Percentiles rank a stretch among this genome's conserved stretches.
These are phyloP conservation scores for Alloplasta piceator DNA, from an alignment of 2,888 invertebrate species.

Conservation along the genomic window DNA sequence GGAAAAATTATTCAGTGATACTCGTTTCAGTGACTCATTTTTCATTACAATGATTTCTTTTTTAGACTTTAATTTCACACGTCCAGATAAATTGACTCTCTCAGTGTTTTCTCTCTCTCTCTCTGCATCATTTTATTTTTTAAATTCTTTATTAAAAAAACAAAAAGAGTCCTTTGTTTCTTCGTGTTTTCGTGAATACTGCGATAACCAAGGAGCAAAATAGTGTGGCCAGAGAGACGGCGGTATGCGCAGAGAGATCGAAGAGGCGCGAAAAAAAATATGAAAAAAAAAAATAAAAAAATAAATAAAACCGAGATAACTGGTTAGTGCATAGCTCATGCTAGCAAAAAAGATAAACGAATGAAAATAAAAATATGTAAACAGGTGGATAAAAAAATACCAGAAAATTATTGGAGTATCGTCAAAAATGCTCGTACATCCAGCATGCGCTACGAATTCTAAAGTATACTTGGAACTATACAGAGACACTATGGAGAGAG, in stretches of 20 bases:
- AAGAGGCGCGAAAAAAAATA: conserved; percentile 59
- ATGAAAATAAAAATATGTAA: conserved; percentile 36
- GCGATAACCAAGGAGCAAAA: conserved; percentile 58
- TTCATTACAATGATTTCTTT: not conserved
- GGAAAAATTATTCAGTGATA: conserved; percentile 6
- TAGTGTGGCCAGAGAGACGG: conserved; percentile 68
- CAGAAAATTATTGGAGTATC: conserved; percentile 71
- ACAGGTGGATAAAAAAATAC: conserved; percentile 11
- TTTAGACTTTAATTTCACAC: not conserved
- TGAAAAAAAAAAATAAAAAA: conserved; percentile 31
- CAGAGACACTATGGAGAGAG: conserved; percentile 55
- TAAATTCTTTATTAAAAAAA: conserved; percentile 42
- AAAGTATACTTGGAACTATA: conserved; percentile 68
- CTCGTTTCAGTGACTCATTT: conserved; percentile 72
- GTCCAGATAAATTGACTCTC: conserved; percentile 17
- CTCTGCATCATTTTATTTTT: conserved; percentile 1
- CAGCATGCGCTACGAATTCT: conserved; percentile 80
- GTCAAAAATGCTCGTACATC: conserved; percentile 79
- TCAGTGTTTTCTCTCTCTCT: not conserved
- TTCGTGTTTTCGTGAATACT: conserved; percentile 33
- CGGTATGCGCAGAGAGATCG: conserved; percentile 57
- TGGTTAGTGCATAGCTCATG: conserved; percentile 81
- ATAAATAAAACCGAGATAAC: conserved; percentile 68
- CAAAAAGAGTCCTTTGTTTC: conserved; percentile 59
- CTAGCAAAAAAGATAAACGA: conserved; percentile 71